Base-by-base conservation (phyloP, 2,888 invertebrate species). In the Busseola fusca region DNA sequence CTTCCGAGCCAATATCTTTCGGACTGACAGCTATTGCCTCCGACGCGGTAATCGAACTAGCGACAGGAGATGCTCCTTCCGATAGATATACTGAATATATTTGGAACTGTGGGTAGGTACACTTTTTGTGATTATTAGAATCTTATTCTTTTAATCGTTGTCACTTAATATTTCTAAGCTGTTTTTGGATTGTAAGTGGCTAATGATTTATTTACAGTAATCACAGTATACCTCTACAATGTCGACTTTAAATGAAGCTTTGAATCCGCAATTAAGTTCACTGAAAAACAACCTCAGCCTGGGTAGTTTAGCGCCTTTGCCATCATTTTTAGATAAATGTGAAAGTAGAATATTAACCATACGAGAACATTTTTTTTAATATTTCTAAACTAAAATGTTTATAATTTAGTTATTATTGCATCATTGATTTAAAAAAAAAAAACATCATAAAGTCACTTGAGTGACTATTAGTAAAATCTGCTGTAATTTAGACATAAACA, bases 1-100 rank as follows among this genome's bases (percentile, higher is more conserved):
- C 74, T 64, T 64, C 48, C 50, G 50, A 54, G 59, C 54, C 37
- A 78, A 78, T 81, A 68, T 72, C 52, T 58, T 62, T 52, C 7
- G 48, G 64, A 54, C 62, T 56, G 78, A 82, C 79, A 78, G 62
- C 62, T 82, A 79, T 82, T 79, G 82, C 68, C 58, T 72, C 54
- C 64, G 52, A 60, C 64, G 66, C 57, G 57, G 78, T 78, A 78
- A 65, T 66, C 40, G 57, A 64, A 77, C 56, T 42, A n/a, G 12
- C 40, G 71, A 25, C 48, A 60, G 56, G 52, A 76, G 54, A 48
- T 16, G 40, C 54, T 64, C n/a, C 40, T 60, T 52, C 25, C 30
- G 18, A 42, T 50, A 76, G 54, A 60, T 60, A 54, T 34, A 50
- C 30, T 63, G 64, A 69, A 71, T 78, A 66, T 78, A 56, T 72